phyloP scores from a whole-genome alignment of 2,113 vertebrate species.

The Hoplias malabaricus region DNA sequence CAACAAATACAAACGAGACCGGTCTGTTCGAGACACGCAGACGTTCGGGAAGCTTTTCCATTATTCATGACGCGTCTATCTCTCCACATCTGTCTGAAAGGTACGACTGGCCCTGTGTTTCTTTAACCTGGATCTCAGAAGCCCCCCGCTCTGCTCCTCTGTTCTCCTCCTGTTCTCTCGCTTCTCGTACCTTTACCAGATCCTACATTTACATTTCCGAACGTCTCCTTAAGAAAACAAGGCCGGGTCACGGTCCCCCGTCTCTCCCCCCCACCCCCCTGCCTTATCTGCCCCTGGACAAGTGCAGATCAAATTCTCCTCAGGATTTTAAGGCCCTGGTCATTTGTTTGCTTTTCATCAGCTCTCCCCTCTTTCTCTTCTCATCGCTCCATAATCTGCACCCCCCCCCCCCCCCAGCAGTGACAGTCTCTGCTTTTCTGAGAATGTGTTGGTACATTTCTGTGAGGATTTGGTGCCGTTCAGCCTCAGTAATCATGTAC shows the following conservation, averaged over 20 bases:
- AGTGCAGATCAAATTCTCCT: neutral
- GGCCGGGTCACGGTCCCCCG: slow-evolving; percentile 5
- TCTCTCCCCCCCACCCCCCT: neutral
- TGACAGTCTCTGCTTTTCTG: neutral
- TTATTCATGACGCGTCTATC: slow-evolving; percentile 54
- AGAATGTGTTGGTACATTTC: too few relatives aligned
- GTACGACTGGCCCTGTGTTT: slow-evolving; percentile 37
- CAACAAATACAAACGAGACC: slow-evolving; percentile 55
- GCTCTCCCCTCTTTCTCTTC: neutral
- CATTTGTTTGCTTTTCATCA: slow-evolving; percentile 11
- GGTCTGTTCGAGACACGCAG: slow-evolving; percentile 17
- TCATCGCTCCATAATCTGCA: too few relatives aligned
- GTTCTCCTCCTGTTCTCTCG: neutral
- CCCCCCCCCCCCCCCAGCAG: too few relatives aligned
- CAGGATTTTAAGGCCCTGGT: neutral
- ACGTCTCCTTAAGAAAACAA: neutral
- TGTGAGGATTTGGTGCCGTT: too few relatives aligned
- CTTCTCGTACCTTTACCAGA: neutral
- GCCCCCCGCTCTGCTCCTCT: slow-evolving; percentile 2
- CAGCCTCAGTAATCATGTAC: too few relatives aligned
- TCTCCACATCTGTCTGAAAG: slow-evolving; percentile 42
- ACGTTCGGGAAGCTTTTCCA: slow-evolving; percentile 25
- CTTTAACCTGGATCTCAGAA: slow-evolving; percentile 38
- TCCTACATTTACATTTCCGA: slow-evolving; percentile 20
- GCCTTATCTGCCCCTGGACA: neutral